Conservation (phyloP, 2,888 invertebrate genomes). For the Phorcus lineatus region DNA sequence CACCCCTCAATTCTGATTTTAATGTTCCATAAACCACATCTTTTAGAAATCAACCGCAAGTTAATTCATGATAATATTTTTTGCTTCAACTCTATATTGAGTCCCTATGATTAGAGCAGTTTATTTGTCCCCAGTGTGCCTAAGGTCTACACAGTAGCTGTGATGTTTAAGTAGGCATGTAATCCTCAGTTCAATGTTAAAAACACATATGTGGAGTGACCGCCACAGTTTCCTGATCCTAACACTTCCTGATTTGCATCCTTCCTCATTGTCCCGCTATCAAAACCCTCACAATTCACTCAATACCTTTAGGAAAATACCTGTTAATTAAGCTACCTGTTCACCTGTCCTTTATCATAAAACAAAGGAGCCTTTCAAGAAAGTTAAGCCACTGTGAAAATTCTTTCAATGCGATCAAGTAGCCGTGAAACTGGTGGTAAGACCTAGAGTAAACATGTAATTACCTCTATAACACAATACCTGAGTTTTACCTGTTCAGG, state of each 20-base stretch:
- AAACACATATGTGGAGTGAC: neutral
- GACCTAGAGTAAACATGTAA: neutral
- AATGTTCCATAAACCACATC: too few relatives aligned
- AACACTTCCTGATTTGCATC: too few relatives aligned
- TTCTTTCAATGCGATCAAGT: neutral
- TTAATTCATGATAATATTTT: too few relatives aligned
- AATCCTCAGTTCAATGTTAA: neutral
- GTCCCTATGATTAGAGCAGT: too few relatives aligned
- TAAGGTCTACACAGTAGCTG: too few relatives aligned
- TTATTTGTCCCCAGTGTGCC: too few relatives aligned
- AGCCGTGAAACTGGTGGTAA: constrained; percentile 7
- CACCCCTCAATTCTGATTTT: too few relatives aligned
- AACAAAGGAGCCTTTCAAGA: neutral
- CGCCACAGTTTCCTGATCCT: too few relatives aligned
- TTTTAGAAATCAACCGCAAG: too few relatives aligned
- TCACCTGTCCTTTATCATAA: neutral
- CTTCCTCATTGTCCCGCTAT: neutral
- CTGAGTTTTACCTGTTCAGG: constrained; percentile 4
- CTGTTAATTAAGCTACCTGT: neutral
- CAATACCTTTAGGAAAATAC: neutral
- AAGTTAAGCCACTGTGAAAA: neutral
- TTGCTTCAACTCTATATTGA: too few relatives aligned
- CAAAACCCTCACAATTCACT: neutral
- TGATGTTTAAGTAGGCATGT: neutral
- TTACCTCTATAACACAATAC: neutral